Evolutionary conservation across 2,797 vertebrate species (phyloP), one percentile per base, ranked within the genome.

Genomic region (Peromyscus melanophrys): DNA sequence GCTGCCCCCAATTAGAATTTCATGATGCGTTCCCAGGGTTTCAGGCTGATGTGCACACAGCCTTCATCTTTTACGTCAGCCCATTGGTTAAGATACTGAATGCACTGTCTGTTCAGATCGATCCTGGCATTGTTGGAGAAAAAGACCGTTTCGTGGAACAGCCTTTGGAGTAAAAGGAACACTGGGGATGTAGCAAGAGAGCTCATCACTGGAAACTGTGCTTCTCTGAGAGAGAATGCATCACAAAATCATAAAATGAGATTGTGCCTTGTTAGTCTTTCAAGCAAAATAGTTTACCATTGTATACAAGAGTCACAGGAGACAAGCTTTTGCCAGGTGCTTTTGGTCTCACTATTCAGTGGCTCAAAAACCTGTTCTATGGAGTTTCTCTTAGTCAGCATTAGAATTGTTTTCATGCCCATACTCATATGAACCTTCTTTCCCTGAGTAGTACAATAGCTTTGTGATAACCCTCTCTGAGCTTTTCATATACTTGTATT

Each of bases 121-220:
- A 63, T 31, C 65, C 82, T 95, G 52, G 52, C 40, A 13, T 81
- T 96, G 67, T 94, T 82, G 69, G 57, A 92, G 77, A 80, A 86
- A 83, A 86, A 92, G 49, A 46, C 29, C 13, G 21, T 90, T 94
- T 87, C 43, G 12, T 65, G 69, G 55, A 55, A 52, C 34, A 49
- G 27, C 34, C 29, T 86, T 83, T 78, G 80, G 77, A 92, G 43
- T n/a, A 52, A 67, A 86, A 90, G 65, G 67, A 81, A 65, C 52
- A 31, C 37, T 10, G 37, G 49, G 31, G 14, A 37, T 4, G 10
- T 75, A 67, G 46, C 40, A 57, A 13, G 21, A 89, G 76, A 55
- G 57, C 63, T 71, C 31, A 21, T 90, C 49, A 46, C 55, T 57
- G 49, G 23, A 75, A 75, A 92, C 25, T 55, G n/a, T n/a, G 19